A percentile compares a stretch with the other conserved stretches of the same genome.
Evolutionary conservation across 2,113 vertebrate genomes (phyloP).

Genomic region (Plecotus auritus): DNA sequence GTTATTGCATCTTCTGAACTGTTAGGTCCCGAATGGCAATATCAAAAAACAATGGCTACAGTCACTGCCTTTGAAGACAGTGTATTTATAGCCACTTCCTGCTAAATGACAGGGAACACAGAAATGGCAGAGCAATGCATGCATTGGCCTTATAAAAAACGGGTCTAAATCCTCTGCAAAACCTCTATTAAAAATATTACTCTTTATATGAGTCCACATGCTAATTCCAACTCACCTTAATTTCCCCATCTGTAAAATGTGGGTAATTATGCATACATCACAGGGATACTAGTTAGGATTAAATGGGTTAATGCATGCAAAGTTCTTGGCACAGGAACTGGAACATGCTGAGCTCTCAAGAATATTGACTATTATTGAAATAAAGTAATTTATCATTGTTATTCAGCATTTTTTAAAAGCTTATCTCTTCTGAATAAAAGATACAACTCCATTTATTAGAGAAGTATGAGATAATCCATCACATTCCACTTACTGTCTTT

Average conservation of each 20-base stretch:
- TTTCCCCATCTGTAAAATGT: neutral
- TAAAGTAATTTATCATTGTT: slow-evolving; percentile 25
- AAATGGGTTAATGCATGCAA: neutral
- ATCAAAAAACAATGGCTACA: neutral
- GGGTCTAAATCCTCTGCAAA: neutral
- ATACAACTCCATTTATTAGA: neutral
- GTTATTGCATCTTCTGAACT: slow-evolving; percentile 40
- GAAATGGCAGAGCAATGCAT: neutral
- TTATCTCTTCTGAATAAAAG: slow-evolving; percentile 19
- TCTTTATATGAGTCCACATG: neutral
- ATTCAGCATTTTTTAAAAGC: neutral
- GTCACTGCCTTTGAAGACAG: neutral
- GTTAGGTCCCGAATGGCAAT: neutral
- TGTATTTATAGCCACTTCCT: neutral
- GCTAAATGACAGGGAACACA: neutral
- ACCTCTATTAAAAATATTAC: neutral
- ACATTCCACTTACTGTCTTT: slow-evolving; percentile 10
- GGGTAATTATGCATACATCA: neutral
- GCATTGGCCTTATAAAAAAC: neutral
- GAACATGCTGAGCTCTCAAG: neutral
- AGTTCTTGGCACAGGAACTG: neutral
- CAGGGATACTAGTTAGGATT: neutral
- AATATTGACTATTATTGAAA: neutral
- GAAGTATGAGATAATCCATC: neutral
- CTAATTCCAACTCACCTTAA: neutral